These are phyloP conservation scores for Lacerta agilis DNA, from an alignment of 2,797 vertebrate species.

Conservation along the genomic window DNA sequence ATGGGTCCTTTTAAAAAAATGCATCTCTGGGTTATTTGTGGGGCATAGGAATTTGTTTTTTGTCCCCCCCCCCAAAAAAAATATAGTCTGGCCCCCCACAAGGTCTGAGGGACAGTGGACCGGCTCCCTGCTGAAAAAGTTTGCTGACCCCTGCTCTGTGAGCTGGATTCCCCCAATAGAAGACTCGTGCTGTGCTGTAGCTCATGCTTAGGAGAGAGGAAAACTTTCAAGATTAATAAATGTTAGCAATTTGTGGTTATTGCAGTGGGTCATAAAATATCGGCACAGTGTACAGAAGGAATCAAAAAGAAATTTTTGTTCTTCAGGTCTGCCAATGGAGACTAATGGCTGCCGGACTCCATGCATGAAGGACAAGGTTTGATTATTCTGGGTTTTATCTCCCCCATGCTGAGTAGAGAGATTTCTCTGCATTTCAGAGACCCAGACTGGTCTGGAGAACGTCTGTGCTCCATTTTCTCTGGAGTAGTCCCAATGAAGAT, in stretches of 20 bases:
- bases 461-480: not conserved
- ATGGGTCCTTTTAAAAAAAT: no score
- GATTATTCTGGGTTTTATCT: slow-evolving; percentile 49
- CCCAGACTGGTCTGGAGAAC: slow-evolving; percentile 42
- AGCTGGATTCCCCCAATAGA: slow-evolving; percentile 18
- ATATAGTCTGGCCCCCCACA: no score
- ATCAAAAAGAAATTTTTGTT: slow-evolving; percentile 60
- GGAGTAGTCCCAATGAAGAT: not conserved
- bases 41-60: no score
- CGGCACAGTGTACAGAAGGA: slow-evolving; percentile 64
- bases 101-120: no score
- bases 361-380: slow-evolving; percentile 61
- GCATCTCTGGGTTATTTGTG: no score
- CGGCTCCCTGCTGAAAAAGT: no score
- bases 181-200: slow-evolving; percentile 41
- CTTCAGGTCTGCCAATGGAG: slow-evolving; percentile 52
- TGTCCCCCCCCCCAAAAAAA: no score
- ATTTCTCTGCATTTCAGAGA: slow-evolving; percentile 53
- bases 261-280: slow-evolving; percentile 66
- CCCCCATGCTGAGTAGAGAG: slow-evolving; percentile 44
- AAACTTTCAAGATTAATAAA: slow-evolving; percentile 53
- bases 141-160: not conserved
- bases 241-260: slow-evolving; percentile 52
- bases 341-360: slow-evolving; percentile 59
- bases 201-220: slow-evolving; percentile 42